phyloP scores from a whole-genome alignment of 2,113 vertebrate genomes.

The Cyanoderma ruficeps region DNA sequence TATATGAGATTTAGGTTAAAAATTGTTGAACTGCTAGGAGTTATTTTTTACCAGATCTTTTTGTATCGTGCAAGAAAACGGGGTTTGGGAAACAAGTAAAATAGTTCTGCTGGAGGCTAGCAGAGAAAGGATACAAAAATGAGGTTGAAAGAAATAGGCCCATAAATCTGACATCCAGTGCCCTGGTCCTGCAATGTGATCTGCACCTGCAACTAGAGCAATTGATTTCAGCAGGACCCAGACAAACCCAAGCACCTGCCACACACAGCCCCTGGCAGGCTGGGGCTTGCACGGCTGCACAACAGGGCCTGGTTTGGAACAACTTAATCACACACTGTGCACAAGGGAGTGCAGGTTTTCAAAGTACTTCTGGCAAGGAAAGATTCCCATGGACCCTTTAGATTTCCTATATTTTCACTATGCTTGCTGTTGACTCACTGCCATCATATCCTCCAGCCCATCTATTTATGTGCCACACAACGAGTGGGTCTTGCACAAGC shows the following conservation, averaged over 20 bases:
- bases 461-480: no score
- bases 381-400: neutral
- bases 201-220: neutral
- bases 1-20: neutral
- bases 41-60: neutral
- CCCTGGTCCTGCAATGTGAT: neutral
- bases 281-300: neutral
- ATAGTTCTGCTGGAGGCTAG: neutral
- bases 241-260: rapidly evolving
- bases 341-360: rapidly evolving
- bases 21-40: neutral
- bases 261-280: neutral
- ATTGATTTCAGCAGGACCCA: neutral
- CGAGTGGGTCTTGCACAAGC: neutral
- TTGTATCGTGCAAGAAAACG: neutral
- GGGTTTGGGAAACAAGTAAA: neutral
- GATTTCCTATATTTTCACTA: neutral
- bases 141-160: constrained; percentile 35
- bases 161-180: constrained; percentile 46
- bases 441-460: neutral
- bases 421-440: neutral
- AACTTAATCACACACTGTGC: rapidly evolving
- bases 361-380: neutral
- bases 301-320: rapidly evolving
- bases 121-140: neutral